phyloP scores from a whole-genome alignment of 1,140 invertebrate genomes.

The Achatina immaculata region DNA sequence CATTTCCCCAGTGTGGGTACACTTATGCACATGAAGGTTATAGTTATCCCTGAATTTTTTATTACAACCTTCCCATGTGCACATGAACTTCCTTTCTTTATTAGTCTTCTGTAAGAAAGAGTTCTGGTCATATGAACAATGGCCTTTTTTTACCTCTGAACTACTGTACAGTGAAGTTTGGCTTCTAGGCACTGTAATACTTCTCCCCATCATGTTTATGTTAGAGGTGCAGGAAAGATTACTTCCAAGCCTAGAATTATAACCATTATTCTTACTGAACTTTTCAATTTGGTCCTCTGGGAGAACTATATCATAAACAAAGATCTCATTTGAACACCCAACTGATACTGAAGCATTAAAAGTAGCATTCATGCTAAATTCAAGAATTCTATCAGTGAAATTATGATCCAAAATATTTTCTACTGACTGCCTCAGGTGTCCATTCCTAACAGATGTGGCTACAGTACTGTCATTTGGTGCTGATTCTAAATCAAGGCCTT shows the following conservation, averaged over 20 bases:
- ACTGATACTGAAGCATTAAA: not conserved
- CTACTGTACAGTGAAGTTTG: not conserved
- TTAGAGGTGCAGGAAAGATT: not conserved
- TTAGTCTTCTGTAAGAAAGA: not conserved
- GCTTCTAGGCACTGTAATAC: not conserved
- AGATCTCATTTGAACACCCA: not conserved
- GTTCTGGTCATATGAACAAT: not conserved
- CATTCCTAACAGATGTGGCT: not conserved
- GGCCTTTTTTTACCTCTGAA: not conserved
- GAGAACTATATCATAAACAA: conserved; percentile 2
- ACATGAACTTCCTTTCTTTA: conserved; percentile 7
- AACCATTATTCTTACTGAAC: not conserved
- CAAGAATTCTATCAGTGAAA: not conserved
- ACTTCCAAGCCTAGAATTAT: not conserved
- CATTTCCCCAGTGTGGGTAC: conserved; percentile 30
- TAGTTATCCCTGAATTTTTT: conserved; percentile 26
- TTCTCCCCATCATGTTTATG: not conserved
- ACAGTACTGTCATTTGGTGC: not conserved
- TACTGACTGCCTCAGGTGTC: no score
- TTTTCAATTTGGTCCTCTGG: not conserved
- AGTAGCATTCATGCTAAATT: not conserved
- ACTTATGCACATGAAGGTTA: conserved; percentile 21
- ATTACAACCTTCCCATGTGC: conserved; percentile 31
- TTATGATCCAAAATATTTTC: not conserved
- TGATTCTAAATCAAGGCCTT: not conserved